Conservation (phyloP, 1,140 invertebrate genomes). For the Leptonema lineaticorne region DNA sequence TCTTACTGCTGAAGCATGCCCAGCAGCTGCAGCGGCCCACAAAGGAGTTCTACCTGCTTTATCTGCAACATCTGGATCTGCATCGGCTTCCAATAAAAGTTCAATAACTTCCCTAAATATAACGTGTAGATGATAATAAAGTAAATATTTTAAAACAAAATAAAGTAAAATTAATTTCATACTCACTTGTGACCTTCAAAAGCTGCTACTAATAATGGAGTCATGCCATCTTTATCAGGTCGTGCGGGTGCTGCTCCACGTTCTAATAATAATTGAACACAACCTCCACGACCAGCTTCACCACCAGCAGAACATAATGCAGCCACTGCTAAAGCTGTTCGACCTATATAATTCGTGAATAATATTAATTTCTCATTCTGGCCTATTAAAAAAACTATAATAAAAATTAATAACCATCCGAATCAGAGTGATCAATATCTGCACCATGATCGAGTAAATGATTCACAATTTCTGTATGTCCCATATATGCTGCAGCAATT, state of each 20-base stretch:
- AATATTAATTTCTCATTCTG: background rate
- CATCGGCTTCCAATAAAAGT: slow-evolving; percentile 51
- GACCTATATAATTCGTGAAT: slow-evolving; percentile 32
- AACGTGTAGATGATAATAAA: background rate
- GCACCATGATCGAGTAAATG: slow-evolving; percentile 83
- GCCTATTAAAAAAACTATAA: background rate
- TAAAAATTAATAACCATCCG: slow-evolving; percentile 65
- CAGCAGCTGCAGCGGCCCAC: slow-evolving; percentile 53
- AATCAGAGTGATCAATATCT: slow-evolving; percentile 83
- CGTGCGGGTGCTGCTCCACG: slow-evolving; percentile 84
- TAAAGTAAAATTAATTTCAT: background rate
- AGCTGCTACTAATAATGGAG: slow-evolving; percentile 88
- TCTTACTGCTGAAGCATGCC: slow-evolving; percentile 48
- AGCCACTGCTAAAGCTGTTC: slow-evolving; percentile 89
- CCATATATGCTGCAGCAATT: slow-evolving; percentile 89
- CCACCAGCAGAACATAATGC: slow-evolving; percentile 87
- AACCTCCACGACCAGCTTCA: slow-evolving; percentile 67
- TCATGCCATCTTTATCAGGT: slow-evolving; percentile 90
- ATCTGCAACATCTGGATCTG: slow-evolving; percentile 51
- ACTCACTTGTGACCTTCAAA: slow-evolving; percentile 85
- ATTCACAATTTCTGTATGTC: slow-evolving; percentile 88
- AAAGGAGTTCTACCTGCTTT: slow-evolving; percentile 49
- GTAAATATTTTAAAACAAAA: background rate
- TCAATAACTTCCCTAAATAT: slow-evolving; percentile 51
- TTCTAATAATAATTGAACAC: slow-evolving; percentile 66